These are phyloP conservation scores for Stichodactyla mertensii DNA, from an alignment of 64 coral and sea anemone species.

Conservation along the genomic window DNA sequence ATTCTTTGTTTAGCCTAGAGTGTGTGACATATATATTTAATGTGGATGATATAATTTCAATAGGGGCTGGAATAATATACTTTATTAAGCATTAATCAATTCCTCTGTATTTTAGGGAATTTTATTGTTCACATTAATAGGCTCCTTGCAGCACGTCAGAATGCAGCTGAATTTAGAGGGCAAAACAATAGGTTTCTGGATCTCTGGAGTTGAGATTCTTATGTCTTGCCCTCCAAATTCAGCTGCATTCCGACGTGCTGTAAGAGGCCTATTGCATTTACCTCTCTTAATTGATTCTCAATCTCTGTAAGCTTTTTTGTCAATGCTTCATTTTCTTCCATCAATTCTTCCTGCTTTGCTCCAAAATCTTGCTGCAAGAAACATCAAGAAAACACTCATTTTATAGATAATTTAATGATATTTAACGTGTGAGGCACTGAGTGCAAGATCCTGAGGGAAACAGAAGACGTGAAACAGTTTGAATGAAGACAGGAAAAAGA, in stretches of 20 bases:
- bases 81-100: too few relatives aligned
- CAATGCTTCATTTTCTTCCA: slow-evolving; percentile 44
- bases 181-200: too few relatives aligned
- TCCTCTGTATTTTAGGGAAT: too few relatives aligned
- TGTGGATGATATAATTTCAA: too few relatives aligned
- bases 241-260: too few relatives aligned
- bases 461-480: background rate
- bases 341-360: slow-evolving; percentile 41
- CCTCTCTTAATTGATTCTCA: slow-evolving; percentile 76
- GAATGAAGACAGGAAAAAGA: background rate
- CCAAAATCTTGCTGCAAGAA: slow-evolving; percentile 79
- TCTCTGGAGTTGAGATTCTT: too few relatives aligned
- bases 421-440: background rate
- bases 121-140: too few relatives aligned
- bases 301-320: slow-evolving; percentile 49
- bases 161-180: too few relatives aligned
- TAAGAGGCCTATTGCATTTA: too few relatives aligned
- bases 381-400: background rate
- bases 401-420: background rate
- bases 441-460: background rate
- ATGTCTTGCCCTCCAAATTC: too few relatives aligned
- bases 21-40: background rate
- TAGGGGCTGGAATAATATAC: too few relatives aligned
- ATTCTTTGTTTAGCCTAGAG: slow-evolving; percentile 63
- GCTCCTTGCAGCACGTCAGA: too few relatives aligned